Conservation (phyloP, 2,113 vertebrate genomes). For the Amazona vittata region DNA sequence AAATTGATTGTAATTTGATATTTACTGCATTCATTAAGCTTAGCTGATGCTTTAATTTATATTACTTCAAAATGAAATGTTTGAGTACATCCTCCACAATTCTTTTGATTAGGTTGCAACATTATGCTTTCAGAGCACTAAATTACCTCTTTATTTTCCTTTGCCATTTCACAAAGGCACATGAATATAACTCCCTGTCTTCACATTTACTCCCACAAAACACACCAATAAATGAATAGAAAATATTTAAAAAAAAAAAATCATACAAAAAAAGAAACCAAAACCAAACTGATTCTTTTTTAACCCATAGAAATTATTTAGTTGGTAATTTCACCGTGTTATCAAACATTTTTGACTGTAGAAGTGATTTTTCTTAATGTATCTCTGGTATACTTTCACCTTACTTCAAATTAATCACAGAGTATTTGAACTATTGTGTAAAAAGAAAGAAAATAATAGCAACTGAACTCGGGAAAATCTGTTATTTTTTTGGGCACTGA, state of each 20-base stretch:
- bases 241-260: not conserved
- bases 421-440: not conserved
- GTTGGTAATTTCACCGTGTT: not conserved
- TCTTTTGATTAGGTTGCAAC: not conserved
- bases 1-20: not conserved
- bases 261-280: not conserved
- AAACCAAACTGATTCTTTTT: not conserved
- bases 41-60: not conserved
- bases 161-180: not conserved
- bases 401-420: not conserved
- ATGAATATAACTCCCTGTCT: not conserved
- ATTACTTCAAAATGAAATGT: not conserved
- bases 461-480: not conserved
- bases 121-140: not conserved
- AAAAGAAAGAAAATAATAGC: not conserved
- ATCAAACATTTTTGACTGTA: not conserved
- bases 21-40: not conserved
- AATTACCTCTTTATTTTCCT: not conserved
- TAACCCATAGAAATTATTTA: not conserved
- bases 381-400: not conserved
- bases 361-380: not conserved
- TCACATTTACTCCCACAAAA: not conserved
- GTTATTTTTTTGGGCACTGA: not conserved
- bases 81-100: not conserved
- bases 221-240: not conserved